Base-by-base conservation (phyloP, 1,140 invertebrate genomes). In the Copidosoma floridanum region DNA sequence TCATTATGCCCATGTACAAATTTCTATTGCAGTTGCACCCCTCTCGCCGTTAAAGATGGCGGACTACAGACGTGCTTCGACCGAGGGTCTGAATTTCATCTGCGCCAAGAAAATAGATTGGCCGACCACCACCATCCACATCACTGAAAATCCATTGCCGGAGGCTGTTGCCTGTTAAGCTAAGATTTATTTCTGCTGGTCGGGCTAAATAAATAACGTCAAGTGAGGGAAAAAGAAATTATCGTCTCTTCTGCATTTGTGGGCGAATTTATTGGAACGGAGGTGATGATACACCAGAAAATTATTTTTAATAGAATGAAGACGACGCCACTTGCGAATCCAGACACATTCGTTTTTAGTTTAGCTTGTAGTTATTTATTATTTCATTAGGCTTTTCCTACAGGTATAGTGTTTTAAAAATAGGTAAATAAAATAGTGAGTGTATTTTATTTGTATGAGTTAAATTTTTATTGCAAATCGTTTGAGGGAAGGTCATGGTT, bases 111-210 rank as follows among this genome's bases (percentile, higher is more conserved):
- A 77, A 66, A 75, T 80, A 64, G 78, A 81, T 67, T 80, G 79
- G 79, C 84, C 83, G 63, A 83, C 83, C 62, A 83, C 85, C 40
- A 83, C 86, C 67, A 89, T 90, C 72, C 85, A 88, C 75, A 90
- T 89, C 74, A 90, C 88, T 52, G 88, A 90, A 76, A 90, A 90
- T 75, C 88, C 88, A 37, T 89, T 90, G 76, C 88, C 88, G 62
- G 85, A 87, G 68, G 88, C 87, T 10, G 86, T 88, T 48, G 86
- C 86, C 66, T 88, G 87, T 78, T 89, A 88, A 85, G 74, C 75
- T 4, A 10, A 21, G 65, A 68, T 44, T 40, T 18, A 7, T 47
- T 60, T 37, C 8, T 23, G n/a, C n/a, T n/a, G n/a, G n/a, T n/a
- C n/a, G n/a, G 14, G 7, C 32, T 7, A 37, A 14, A 37, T 10